Conservation (phyloP, 2,113 vertebrate genomes). For the Piliocolobus tephrosceles region DNA sequence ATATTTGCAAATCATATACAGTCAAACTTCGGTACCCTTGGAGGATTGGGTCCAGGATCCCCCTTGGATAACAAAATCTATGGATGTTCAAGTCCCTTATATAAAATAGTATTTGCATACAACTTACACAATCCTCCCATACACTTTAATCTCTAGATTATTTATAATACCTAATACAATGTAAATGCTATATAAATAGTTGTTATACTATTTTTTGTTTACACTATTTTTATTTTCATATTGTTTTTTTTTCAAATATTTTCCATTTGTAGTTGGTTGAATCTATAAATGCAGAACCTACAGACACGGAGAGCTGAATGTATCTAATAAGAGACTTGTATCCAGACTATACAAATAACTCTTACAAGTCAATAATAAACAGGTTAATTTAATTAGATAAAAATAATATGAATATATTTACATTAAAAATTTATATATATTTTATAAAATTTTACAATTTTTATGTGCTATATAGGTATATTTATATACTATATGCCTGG, state of each 20-base stretch:
- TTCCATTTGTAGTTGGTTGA: not conserved
- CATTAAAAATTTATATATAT: not conserved
- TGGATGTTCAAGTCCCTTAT: not conserved
- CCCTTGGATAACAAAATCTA: not conserved
- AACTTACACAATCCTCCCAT: not conserved
- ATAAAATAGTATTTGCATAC: not conserved
- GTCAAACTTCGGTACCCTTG: not conserved
- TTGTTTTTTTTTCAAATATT: not conserved
- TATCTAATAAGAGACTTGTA: not conserved
- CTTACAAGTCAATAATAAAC: not conserved
- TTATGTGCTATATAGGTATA: not conserved
- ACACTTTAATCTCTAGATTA: not conserved
- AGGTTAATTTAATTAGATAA: not conserved
- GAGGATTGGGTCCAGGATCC: not conserved
- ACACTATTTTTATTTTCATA: not conserved
- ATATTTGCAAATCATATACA: not conserved
- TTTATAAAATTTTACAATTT: not conserved
- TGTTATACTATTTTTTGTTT: not conserved
- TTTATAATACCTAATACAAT: not conserved
- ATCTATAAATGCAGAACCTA: not conserved
- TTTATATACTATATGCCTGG: not conserved
- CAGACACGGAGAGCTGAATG: not conserved
- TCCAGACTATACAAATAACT: not conserved
- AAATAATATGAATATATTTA: not conserved
- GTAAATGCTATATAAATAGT: not conserved